Evolutionary conservation across 1,140 invertebrate species (phyloP).

Genomic region (Prorops nasuta): DNA sequence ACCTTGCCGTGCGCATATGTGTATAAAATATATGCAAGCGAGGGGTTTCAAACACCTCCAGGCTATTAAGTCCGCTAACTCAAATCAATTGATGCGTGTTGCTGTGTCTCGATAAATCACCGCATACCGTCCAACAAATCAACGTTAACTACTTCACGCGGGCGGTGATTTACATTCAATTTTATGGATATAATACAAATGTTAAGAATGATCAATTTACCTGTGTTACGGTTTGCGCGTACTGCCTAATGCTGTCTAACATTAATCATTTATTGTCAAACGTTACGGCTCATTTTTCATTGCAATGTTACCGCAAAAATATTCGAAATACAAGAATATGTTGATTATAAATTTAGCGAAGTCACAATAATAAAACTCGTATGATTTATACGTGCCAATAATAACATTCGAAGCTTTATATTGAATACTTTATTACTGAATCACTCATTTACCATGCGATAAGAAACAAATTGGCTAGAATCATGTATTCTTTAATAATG

Average conservation of each 20-base stretch:
- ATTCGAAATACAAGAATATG: too few relatives aligned
- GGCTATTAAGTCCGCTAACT: slow-evolving; percentile 30
- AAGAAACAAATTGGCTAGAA: too few relatives aligned
- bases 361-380: too few relatives aligned
- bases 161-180: slow-evolving; percentile 26
- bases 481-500: too few relatives aligned
- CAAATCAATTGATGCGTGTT: slow-evolving; percentile 24
- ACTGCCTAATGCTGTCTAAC: not conserved
- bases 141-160: slow-evolving; percentile 20
- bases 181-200: slow-evolving; percentile 10
- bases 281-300: too few relatives aligned
- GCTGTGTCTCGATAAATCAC: slow-evolving; percentile 8
- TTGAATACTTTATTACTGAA: too few relatives aligned
- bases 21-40: slow-evolving; percentile 28
- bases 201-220: slow-evolving; percentile 4
- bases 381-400: too few relatives aligned
- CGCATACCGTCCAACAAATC: slow-evolving; percentile 18
- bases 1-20: slow-evolving; percentile 23
- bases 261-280: not conserved
- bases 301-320: too few relatives aligned
- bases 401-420: too few relatives aligned
- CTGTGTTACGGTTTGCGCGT: not conserved
- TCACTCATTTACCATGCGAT: too few relatives aligned
- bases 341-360: too few relatives aligned
- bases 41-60: slow-evolving; percentile 21